Evolutionary conservation across 2,113 vertebrate species (phyloP), one percentile per base, ranked within the genome.

Genomic region (Indicator indicator): DNA sequence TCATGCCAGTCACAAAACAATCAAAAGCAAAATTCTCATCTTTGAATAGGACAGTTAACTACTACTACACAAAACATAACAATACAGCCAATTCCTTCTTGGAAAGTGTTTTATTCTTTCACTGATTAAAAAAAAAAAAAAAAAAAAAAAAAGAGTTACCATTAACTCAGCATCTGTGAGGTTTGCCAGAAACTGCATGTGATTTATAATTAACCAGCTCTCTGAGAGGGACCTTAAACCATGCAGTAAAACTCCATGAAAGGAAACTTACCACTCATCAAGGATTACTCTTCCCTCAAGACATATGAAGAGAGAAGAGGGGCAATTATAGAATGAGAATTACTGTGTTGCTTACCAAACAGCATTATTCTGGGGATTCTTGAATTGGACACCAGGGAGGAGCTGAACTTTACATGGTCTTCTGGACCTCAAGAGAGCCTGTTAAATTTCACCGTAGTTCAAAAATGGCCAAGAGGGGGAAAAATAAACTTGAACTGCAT

Each of bases 171-270:
- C 72, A 89, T 46, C 9, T 38, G 54, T 63, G 80, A 90, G 30
- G 36, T 91, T 90, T 96, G 76, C 71, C 58, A 96, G 93, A 94
- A 76, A 83, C 71, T 88, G 26, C 4, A 28, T 86, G 48, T 70
- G 79, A 90, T 94, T 97, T 96, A 78, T 85, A 94, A 94, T 77
- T 83, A 97, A 80, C 15, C 68, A 67, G 21, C 44, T 94, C 32
- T 86, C 46, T 72, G 19, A 95, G n/a, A 95, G 54, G 11, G 33
- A 92, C 55, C 44, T 83, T 74, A 94, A 96, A 42, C 26, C 58
- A 55, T 32, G 63, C n/a, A 94, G 74, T 92, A 95, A 97, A 89
- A 73, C 75, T 78, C 48, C 19, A 67, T 13, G 30, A 81, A 88
- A 80, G 38, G 36, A 94, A 79, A 54, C 78, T 81, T 88, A 69